A percentile compares a stretch with the other conserved stretches of the same genome.
phyloP scores from a whole-genome alignment of 2,797 vertebrate species.

The Pteropus rufus region DNA sequence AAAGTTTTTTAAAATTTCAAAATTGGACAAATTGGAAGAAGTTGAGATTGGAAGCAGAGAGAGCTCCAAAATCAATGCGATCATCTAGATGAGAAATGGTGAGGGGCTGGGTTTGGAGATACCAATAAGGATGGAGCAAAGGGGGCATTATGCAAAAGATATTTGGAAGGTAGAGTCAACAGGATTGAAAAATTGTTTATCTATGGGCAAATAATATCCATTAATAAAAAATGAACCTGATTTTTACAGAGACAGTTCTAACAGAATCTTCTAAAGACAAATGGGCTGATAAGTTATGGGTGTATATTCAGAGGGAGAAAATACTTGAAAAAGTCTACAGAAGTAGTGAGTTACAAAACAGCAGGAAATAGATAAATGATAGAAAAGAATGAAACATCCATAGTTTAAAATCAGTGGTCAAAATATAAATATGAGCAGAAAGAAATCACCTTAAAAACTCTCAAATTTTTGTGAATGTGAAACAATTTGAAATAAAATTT shows the following conservation, averaged over 20 bases:
- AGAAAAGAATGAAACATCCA: not conserved
- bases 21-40: not conserved
- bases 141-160: not conserved
- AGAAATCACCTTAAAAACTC: not conserved
- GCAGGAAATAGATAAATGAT: not conserved
- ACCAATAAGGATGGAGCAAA: not conserved
- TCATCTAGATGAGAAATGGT: not conserved
- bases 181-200: not conserved
- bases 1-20: not conserved
- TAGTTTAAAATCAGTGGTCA: constrained; percentile 27
- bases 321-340: not conserved
- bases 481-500: constrained; percentile 16
- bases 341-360: not conserved
- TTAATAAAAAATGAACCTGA: not conserved
- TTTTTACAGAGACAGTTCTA: not conserved
- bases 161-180: not conserved
- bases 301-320: not conserved
- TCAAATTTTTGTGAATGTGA: not conserved
- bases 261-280: constrained; percentile 6
- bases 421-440: not conserved
- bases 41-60: not conserved
- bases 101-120: not conserved
- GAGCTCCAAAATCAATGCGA: not conserved
- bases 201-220: not conserved
- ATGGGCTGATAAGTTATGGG: not conserved